Percentiles rank a stretch among this genome's conserved stretches.
Evolutionary conservation across 2,113 vertebrate genomes (phyloP).

Genomic region (Urocitellus parryii): DNA sequence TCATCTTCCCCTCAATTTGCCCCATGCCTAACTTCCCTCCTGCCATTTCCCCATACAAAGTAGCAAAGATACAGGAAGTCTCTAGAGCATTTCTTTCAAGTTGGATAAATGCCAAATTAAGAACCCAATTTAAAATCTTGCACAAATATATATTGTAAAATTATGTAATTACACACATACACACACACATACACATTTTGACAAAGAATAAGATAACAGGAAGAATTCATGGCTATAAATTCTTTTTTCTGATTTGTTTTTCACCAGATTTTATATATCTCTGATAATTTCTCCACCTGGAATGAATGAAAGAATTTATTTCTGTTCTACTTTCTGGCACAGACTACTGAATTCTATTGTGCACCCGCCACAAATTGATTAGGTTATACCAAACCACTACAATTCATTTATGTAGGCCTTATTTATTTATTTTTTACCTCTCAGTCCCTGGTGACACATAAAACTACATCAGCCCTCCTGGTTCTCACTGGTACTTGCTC

Average conservation of each 20-base stretch:
- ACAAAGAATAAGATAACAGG: slow-evolving; percentile 69
- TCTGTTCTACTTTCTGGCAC: slow-evolving; percentile 59
- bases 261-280: slow-evolving; percentile 64
- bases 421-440: slow-evolving; percentile 52
- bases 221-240: slow-evolving; percentile 61
- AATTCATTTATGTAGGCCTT: slow-evolving; percentile 59
- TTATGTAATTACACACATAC: too few species aligned
- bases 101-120: slow-evolving; percentile 52
- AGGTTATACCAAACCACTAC: slow-evolving; percentile 56
- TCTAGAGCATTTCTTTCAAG: neutral
- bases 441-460: neutral
- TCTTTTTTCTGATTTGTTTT: slow-evolving; percentile 46
- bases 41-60: neutral
- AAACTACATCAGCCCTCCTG: neutral
- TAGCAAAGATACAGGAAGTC: neutral
- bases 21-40: neutral
- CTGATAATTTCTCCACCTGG: slow-evolving; percentile 73
- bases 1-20: neutral
- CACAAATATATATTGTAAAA: neutral
- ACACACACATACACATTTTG: neutral
- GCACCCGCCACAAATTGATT: slow-evolving; percentile 73
- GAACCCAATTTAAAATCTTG: slow-evolving; percentile 69
- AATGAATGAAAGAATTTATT: slow-evolving; percentile 61
- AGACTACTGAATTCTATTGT: slow-evolving; percentile 63
- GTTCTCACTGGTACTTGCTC: neutral